Evolutionary conservation across 2,113 vertebrate species (phyloP).

Genomic region (Redunca redunca): DNA sequence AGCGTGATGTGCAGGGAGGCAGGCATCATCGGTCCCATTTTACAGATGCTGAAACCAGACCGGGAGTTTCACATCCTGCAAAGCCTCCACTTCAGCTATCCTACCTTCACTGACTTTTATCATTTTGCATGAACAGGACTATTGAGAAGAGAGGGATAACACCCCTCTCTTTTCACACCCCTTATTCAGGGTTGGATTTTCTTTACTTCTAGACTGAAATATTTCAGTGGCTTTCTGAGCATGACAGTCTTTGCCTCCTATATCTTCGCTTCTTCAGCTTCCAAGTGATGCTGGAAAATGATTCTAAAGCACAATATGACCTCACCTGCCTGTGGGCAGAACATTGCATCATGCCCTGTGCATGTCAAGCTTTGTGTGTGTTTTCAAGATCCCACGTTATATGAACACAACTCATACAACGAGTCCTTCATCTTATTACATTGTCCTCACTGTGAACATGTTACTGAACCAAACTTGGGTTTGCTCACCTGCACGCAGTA

Average conservation of each 20-base stretch:
- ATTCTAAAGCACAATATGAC: not conserved
- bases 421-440: too few relatives aligned
- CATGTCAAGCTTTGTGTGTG: not conserved
- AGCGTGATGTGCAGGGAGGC: not conserved
- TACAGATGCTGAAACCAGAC: not conserved
- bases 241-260: not conserved
- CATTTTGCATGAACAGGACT: not conserved
- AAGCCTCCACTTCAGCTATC: not conserved
- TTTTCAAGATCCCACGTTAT: not conserved
- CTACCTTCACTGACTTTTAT: not conserved
- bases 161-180: not conserved
- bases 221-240: not conserved
- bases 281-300: not conserved
- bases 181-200: not conserved
- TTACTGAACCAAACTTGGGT: not conserved
- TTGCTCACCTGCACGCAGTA: fast-evolving
- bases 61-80: not conserved
- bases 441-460: not conserved
- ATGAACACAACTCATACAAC: not conserved
- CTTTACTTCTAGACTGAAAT: not conserved
- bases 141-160: not conserved
- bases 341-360: fast-evolving
- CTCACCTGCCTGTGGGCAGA: not conserved
- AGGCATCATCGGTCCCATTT: too few relatives aligned
- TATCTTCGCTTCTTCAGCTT: not conserved